Percentiles rank a stretch among this genome's conserved stretches.
Evolutionary conservation across 2,797 vertebrate genomes (phyloP).

Genomic region (Silurus lanzhouensis): DNA sequence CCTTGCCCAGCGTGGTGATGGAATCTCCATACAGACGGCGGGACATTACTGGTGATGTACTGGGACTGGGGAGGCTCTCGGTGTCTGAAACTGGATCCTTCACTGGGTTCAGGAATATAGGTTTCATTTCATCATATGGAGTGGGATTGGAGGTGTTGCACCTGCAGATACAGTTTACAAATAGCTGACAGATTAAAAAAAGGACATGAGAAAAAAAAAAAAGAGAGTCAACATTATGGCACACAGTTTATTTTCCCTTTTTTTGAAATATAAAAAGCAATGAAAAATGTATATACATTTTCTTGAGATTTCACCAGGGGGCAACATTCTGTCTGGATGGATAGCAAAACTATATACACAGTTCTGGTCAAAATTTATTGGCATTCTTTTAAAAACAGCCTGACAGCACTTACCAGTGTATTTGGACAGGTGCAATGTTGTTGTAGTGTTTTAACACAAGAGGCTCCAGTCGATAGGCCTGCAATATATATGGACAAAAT

Average conservation of each 20-base stretch:
- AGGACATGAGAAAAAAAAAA: background rate
- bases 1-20: slow-evolving; percentile 96
- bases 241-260: slow-evolving; percentile 3
- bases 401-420: slow-evolving; percentile 84
- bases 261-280: background rate
- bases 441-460: slow-evolving; percentile 96
- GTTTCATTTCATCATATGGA: slow-evolving; percentile 88
- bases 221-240: background rate
- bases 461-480: slow-evolving; percentile 97
- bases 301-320: no score
- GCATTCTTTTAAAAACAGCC: no score
- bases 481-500: slow-evolving; percentile 32
- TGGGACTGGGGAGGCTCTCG: slow-evolving; percentile 88
- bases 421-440: slow-evolving; percentile 93
- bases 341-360: no score
- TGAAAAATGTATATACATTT: no score
- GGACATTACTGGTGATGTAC: slow-evolving; percentile 87
- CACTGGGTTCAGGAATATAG: slow-evolving; percentile 85
- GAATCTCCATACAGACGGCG: slow-evolving; percentile 93
- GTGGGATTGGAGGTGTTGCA: slow-evolving; percentile 86
- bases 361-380: no score
- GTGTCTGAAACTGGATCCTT: slow-evolving; percentile 85
- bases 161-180: slow-evolving; percentile 59
- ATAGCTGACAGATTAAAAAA: background rate
- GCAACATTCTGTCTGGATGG: no score